Evolutionary conservation across 2,888 invertebrate genomes (phyloP).

Genomic region (Lithodes maja): DNA sequence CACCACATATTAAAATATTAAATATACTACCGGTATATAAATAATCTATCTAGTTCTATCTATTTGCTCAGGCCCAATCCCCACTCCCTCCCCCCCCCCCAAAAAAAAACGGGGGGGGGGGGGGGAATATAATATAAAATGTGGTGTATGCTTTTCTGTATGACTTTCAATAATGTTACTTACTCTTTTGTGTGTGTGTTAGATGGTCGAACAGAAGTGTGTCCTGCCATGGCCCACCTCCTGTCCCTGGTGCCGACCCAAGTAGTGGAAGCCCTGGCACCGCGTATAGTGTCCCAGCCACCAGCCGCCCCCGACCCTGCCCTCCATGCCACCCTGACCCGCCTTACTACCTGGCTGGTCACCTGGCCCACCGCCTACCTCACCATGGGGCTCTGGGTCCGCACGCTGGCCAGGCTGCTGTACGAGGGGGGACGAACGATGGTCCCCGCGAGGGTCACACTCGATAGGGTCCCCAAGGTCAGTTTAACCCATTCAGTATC

Average conservation of each 20-base stretch:
- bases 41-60: too few relatives aligned
- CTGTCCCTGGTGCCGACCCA: constrained; percentile 60
- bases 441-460: constrained; percentile 54
- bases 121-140: too few relatives aligned
- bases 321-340: constrained; percentile 56
- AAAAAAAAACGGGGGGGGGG: too few relatives aligned
- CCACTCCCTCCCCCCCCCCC: too few relatives aligned
- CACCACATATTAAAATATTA: too few relatives aligned
- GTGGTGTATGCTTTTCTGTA: too few relatives aligned
- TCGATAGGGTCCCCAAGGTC: constrained; percentile 63
- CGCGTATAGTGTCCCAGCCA: constrained; percentile 60
- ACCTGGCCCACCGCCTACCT: constrained; percentile 64
- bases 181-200: not conserved
- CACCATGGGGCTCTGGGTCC: constrained; percentile 61
- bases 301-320: constrained; percentile 50
- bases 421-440: constrained; percentile 59
- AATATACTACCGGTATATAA: too few relatives aligned
- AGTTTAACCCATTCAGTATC: not conserved
- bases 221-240: constrained; percentile 69
- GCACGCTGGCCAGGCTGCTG: constrained; percentile 57
- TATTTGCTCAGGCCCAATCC: too few relatives aligned
- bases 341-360: constrained; percentile 67
- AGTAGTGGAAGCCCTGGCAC: constrained; percentile 65
- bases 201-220: constrained; percentile 64
- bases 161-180: too few relatives aligned